Conservation (phyloP, 2,113 vertebrate genomes). For the Siphamia tubifer region DNA sequence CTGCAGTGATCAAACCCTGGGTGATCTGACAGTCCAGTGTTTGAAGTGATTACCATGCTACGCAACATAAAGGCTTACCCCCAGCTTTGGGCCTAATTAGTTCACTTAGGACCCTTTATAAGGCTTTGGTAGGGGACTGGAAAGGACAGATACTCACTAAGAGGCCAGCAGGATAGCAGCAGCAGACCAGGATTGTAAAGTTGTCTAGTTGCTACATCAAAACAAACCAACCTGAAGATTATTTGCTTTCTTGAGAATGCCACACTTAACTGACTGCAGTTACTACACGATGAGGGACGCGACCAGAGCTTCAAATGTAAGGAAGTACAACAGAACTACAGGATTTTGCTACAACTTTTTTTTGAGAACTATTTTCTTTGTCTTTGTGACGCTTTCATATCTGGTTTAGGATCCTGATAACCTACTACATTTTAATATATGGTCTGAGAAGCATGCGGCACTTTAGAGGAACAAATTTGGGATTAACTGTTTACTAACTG, state of each 20-base stretch:
- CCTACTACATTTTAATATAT: too few species aligned
- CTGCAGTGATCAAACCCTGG: conserved; percentile 84
- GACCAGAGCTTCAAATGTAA: conserved; percentile 81
- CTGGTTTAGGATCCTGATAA: too few species aligned
- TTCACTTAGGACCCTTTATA: conserved; percentile 81
- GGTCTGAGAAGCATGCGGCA: too few species aligned
- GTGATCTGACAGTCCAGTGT: conserved; percentile 82
- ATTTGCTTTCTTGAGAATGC: conserved; percentile 74
- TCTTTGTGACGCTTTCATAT: too few species aligned
- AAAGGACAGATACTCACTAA: conserved; percentile 41
- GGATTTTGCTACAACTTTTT: too few species aligned
- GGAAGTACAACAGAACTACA: conserved; percentile 13
- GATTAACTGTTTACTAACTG: too few species aligned
- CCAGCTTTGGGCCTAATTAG: conserved; percentile 80
- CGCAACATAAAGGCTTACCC: conserved; percentile 80
- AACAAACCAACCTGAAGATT: conserved; percentile 49
- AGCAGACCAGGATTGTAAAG: conserved; percentile 51
- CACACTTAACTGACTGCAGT: conserved; percentile 83
- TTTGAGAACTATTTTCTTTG: not conserved
- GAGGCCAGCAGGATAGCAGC: conserved; percentile 52
- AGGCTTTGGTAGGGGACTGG: conserved; percentile 61
- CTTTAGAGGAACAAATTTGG: too few species aligned
- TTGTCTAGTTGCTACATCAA: conserved; percentile 44
- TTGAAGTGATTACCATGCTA: conserved; percentile 85
- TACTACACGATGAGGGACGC: conserved; percentile 82